Percentiles rank a stretch among this genome's conserved stretches.
Evolutionary conservation across 2,113 vertebrate genomes (phyloP).

Genomic region (Otis tarda): DNA sequence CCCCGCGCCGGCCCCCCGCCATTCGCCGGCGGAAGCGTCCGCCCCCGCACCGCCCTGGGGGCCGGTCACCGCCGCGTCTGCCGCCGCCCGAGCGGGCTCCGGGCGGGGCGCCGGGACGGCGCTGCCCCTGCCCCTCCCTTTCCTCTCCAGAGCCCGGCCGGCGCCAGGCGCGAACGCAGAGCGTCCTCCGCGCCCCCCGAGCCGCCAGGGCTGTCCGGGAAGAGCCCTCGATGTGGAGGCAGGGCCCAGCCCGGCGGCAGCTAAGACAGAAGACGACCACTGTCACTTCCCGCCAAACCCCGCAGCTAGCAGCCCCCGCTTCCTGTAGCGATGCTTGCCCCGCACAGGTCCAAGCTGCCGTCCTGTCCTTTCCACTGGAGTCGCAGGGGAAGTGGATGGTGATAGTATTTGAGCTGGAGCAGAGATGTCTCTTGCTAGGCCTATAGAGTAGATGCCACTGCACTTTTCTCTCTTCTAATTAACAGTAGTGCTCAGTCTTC

Average conservation of each 20-base stretch:
- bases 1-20: background rate
- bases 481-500: background rate
- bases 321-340: background rate
- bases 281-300: background rate
- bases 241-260: background rate
- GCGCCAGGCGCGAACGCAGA: no score
- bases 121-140: no score
- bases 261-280: fast-evolving
- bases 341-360: fast-evolving
- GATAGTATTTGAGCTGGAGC: background rate
- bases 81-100: background rate
- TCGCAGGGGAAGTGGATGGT: background rate
- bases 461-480: background rate
- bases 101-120: no score
- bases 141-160: background rate
- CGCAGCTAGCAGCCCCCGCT: no score
- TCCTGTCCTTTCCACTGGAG: background rate
- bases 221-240: background rate
- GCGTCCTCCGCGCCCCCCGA: no score
- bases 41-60: background rate
- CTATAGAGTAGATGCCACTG: background rate
- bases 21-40: background rate
- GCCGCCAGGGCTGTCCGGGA: background rate
- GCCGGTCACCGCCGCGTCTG: background rate
- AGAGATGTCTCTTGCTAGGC: background rate